Percentiles rank a stretch among this genome's conserved stretches.
Conservation (phyloP, 2,888 invertebrate species). For the Perizoma affinitatum region DNA sequence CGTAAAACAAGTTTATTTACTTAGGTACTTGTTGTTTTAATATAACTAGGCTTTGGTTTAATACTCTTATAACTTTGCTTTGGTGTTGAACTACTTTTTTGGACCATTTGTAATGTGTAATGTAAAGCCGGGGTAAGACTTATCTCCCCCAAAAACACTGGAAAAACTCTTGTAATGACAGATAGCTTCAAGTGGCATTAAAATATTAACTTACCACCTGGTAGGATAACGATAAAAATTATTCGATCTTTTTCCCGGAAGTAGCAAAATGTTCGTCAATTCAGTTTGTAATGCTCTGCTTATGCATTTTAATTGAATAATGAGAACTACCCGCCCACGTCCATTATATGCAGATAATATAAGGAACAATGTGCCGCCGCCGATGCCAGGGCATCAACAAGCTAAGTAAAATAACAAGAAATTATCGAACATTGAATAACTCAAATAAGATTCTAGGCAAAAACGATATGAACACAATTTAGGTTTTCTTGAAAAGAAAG, state of each 20-base stretch:
- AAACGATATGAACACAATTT: too few species aligned
- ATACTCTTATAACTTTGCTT: neutral
- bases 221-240: neutral
- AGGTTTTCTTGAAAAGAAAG: too few species aligned
- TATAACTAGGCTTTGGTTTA: slow-evolving; percentile 3
- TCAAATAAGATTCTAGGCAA: too few species aligned
- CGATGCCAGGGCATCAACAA: slow-evolving; percentile 24
- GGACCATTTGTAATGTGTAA: neutral
- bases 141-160: too few species aligned
- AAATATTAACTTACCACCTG: neutral
- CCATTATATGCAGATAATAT: slow-evolving; percentile 74
- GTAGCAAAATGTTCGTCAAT: slow-evolving; percentile 26
- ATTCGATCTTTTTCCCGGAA: slow-evolving; percentile 18
- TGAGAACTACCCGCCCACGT: slow-evolving; percentile 65
- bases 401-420: too few species aligned
- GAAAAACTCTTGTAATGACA: too few species aligned
- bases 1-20: slow-evolving; percentile 24
- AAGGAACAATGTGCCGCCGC: slow-evolving; percentile 50
- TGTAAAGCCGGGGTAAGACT: neutral
- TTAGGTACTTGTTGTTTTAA: slow-evolving; percentile 12
- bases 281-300: slow-evolving; percentile 33
- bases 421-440: too few species aligned
- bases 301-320: slow-evolving; percentile 66
- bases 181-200: too few species aligned
- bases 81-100: neutral